phyloP scores from a whole-genome alignment of 1,140 invertebrate species.

The Dermatophagoides farinae region DNA sequence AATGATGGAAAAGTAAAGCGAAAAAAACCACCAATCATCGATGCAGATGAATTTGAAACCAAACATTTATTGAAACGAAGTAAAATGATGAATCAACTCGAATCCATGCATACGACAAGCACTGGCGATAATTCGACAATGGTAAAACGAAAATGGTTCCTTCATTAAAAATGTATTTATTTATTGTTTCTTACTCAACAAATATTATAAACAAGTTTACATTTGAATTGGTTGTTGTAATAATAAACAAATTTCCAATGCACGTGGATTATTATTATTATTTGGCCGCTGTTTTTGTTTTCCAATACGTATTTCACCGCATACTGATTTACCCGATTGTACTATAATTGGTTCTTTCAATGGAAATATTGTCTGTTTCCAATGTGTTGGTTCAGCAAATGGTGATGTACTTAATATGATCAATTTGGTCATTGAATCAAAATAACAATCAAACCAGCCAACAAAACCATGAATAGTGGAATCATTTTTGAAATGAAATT shows the following conservation, averaged over 20 bases:
- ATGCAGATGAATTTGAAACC: neutral
- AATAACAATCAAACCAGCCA: conserved; percentile 80
- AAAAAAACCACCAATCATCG: neutral
- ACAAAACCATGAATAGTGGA: conserved; percentile 64
- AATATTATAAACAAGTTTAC: neutral
- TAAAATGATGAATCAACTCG: neutral
- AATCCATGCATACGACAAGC: neutral
- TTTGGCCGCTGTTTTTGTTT: no score
- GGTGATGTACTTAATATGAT: conserved; percentile 38
- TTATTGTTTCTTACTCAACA: neutral
- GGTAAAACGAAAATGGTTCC: neutral
- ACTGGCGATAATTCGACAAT: neutral
- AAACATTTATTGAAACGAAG: neutral
- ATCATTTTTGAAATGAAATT: conserved; percentile 40
- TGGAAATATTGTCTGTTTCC: conserved; percentile 94
- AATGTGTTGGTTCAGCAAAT: conserved; percentile 53
- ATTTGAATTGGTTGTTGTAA: neutral
- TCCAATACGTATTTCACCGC: neutral
- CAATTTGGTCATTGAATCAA: conserved; percentile 25
- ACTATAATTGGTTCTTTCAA: conserved; percentile 48
- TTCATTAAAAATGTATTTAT: neutral
- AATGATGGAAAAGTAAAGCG: neutral
- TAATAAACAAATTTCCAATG: neutral
- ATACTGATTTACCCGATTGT: conserved; percentile 37
- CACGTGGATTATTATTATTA: conserved; percentile 1